Percentiles rank a stretch among this genome's conserved stretches.
Conservation (phyloP, 2,888 invertebrate genomes). For the Philonicus albiceps region DNA sequence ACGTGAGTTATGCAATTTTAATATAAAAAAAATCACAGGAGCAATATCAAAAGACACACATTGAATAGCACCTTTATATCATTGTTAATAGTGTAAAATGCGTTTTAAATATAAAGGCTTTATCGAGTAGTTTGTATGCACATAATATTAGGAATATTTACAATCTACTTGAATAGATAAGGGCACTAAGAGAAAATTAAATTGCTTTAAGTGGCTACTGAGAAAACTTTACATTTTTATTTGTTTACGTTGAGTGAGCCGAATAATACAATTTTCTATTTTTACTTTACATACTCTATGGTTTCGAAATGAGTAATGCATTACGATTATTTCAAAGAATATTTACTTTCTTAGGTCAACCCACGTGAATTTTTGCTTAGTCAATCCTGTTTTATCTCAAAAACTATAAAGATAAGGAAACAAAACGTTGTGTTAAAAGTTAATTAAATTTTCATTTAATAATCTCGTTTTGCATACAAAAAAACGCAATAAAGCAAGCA, state of each 20-base stretch:
- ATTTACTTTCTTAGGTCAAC: neutral
- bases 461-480: too few species aligned
- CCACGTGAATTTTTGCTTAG: neutral
- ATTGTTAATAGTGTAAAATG: neutral
- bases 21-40: neutral
- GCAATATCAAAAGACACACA: neutral
- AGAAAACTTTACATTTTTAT: neutral
- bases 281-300: neutral
- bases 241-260: neutral
- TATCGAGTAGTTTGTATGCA: neutral
- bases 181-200: neutral
- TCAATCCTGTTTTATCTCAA: neutral
- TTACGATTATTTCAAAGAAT: neutral
- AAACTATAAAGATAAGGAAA: neutral
- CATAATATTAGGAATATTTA: neutral
- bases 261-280: neutral
- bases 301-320: neutral
- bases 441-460: too few species aligned
- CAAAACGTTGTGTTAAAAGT: neutral
- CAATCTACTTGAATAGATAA: neutral
- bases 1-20: too few species aligned
- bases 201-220: neutral
- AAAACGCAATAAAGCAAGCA: too few species aligned
- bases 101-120: neutral
- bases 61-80: neutral